Evolutionary conservation across 2,888 invertebrate species (phyloP), one percentile per base, ranked within the genome.

Genomic region (Spicauda simplicius): DNA sequence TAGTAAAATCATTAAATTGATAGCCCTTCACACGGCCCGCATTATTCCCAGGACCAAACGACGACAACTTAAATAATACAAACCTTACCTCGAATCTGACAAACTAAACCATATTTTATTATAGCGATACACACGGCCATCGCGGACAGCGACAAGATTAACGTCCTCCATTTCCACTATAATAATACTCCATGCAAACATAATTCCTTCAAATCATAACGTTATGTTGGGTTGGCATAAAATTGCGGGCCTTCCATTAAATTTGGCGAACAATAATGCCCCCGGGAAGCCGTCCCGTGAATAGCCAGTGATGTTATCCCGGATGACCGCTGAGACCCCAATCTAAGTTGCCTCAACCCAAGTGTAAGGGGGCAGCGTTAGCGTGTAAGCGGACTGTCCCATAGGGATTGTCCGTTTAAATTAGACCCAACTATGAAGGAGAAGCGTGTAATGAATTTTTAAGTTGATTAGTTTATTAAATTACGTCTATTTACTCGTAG

Each of bases 221-320:
- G 72, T 73, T 72, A 74, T 73, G 73, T 69, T 72, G 77, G 77
- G 74, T 73, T 74, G 74, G 75, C 76, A 78, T 76, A 75, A 77
- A 77, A 77, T 76, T 77, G 72, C 65, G 77, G 59, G 59, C 77
- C 80, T 84, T 82, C 82, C 84, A 85, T 85, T 84, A 86, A 85
- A 86, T 86, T 85, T 85, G 80, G 76, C 77, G 74, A 77, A 83
- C 85, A 84, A 85, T 81, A 82, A 82, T 79, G 76, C 80, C 77
- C 76, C 67, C 69, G 79, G 80, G 79, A 77, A 69, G 69, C 74
- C 72, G 72, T 70, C 71, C 79, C 73, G 72, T 77, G 80, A 80
- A 81, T 78, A 74, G 73, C 74, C 76, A 74, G 74, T 75, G 79
- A 77, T 80, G 80, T 80, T 81, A 81, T 81, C 80, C 80, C 73